Percentiles rank a stretch among this genome's conserved stretches.
Evolutionary conservation across 2,797 vertebrate species (phyloP).

Genomic region (Pseudotriccus pelzelni): DNA sequence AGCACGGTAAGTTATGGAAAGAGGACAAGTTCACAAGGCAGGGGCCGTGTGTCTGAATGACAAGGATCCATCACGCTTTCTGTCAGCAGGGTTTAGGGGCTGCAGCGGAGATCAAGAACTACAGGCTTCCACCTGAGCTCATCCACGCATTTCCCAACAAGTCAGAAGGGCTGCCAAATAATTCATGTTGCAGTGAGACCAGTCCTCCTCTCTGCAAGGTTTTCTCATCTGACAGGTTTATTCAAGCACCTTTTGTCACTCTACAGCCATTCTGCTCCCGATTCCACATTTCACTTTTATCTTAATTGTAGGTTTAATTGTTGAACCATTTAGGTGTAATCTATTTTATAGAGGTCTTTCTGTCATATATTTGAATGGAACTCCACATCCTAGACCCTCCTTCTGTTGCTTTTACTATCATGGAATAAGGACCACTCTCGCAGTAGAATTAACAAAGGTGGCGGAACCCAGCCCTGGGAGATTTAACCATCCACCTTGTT

Average conservation of each 20-base stretch:
- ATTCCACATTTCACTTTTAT: background rate
- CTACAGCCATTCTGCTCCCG: background rate
- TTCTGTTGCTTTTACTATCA: background rate
- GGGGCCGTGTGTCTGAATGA: accelerated
- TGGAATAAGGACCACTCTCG: background rate
- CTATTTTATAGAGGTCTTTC: background rate
- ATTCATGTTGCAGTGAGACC: background rate
- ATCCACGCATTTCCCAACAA: background rate
- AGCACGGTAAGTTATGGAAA: background rate
- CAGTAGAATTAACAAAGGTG: background rate
- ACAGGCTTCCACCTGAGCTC: background rate
- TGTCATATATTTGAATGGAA: background rate
- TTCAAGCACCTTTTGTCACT: background rate
- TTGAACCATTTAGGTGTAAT: background rate
- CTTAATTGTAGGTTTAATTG: background rate
- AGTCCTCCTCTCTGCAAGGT: background rate
- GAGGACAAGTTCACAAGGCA: background rate
- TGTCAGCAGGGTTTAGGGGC: background rate
- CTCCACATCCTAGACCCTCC: background rate
- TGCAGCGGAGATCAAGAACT: background rate
- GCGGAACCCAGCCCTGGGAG: background rate
- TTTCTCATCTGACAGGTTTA: background rate
- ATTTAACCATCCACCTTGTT: background rate
- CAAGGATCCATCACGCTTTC: background rate
- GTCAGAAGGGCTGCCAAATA: accelerated